Percentiles rank a stretch among this genome's conserved stretches.
Conservation (phyloP, 2,888 invertebrate genomes). For the Lasioglossum villosulum region DNA sequence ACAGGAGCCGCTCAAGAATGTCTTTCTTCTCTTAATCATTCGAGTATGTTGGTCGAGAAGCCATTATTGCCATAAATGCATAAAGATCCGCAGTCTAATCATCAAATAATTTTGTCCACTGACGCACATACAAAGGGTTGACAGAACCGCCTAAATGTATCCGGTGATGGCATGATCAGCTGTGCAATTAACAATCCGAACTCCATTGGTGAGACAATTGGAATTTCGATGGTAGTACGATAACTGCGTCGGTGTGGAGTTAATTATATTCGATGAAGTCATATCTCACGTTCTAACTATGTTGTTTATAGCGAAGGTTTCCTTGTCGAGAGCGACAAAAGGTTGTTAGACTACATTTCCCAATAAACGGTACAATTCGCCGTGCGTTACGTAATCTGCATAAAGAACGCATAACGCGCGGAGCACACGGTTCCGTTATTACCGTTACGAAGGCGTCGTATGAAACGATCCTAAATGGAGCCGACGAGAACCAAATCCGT, state of each 20-base stretch:
- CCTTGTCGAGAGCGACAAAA: conserved; percentile 20
- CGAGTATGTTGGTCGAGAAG: too few relatives aligned
- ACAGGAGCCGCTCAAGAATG: too few relatives aligned
- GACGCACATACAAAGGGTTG: neutral
- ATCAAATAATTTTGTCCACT: neutral
- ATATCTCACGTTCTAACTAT: neutral
- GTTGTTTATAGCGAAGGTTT: neutral
- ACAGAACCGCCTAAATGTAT: neutral
- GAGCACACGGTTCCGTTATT: conserved; percentile 27
- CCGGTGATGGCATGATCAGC: neutral
- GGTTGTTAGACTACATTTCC: conserved; percentile 25
- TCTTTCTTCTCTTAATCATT: too few relatives aligned
- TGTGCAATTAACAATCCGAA: neutral
- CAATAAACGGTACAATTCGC: conserved; percentile 51
- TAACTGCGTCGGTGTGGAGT: neutral
- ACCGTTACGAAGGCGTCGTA: conserved; percentile 26
- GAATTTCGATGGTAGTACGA: neutral
- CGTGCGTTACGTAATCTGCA: conserved; percentile 46
- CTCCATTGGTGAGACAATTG: neutral
- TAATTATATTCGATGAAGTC: neutral
- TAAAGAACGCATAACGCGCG: conserved; percentile 38
- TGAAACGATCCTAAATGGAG: conserved; percentile 45
- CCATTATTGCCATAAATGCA: too few relatives aligned
- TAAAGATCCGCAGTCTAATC: too few relatives aligned
- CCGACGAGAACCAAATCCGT: conserved; percentile 40